Base-by-base conservation (phyloP, 2,113 vertebrate genomes). In the Lutjanus erythropterus region DNA sequence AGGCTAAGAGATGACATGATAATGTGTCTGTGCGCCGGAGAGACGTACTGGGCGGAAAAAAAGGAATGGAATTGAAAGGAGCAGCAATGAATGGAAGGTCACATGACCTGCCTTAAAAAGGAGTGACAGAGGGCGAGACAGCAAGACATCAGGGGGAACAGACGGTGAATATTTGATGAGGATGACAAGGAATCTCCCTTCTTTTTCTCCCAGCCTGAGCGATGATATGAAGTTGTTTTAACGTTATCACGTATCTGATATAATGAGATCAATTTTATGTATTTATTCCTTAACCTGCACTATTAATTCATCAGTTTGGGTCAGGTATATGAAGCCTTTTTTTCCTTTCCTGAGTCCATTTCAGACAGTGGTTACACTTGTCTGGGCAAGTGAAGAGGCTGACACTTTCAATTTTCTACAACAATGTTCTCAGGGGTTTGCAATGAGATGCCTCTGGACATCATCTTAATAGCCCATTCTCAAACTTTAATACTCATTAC, bases 141-240 rank as follows among this genome's bases (percentile, higher is more conserved):
- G 61, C 42, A 55, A 69, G 50, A 60, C 31, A 53, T 35, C 50
- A 16, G 47, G 19, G n/a, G 42, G 71, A 86, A 65, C 70, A 78
- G 71, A 78, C 31, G 60, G 67, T 58, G 46, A 46, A 83, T 79
- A 75, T 83, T 77, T 87, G 29, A 88, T 65, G n/a, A 79, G 50
- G 44, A 16, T 1, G 2, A 56, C 50, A 59, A 75, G 59, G 52
- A 72, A 61, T 42, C 44, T 31, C 23, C 23, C 16, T 50, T 46
- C 11, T 71, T 47, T 37, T 35, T 44, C 59, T 64, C 3, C 9
- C 23, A 16, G 41, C 47, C 3, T 55, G 29, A 85, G 33, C 41
- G 41, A 71, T 23, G 52, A 25, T 62, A 44, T 72, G 15, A 83
- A 68, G 77, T 72, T 1, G 9, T 55, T 64, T 66, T 23, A 35